Evolutionary conservation across 2,888 invertebrate species (phyloP), one percentile per base, ranked within the genome.

Genomic region (Nezara viridula): DNA sequence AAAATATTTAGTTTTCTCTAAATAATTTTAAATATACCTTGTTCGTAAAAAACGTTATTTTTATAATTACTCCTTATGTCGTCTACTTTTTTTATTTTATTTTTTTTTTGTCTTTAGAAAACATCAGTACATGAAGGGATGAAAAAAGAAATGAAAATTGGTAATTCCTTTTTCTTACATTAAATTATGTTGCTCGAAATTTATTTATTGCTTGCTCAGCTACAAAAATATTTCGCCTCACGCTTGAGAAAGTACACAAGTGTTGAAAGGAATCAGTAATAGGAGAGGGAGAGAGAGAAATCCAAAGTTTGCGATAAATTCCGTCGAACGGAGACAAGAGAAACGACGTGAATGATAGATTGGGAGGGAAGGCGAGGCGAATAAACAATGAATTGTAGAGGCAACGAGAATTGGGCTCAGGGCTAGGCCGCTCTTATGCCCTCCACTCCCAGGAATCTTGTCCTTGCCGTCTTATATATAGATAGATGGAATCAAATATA

Each of bases 331-430:
- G 21, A 40, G 77, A 44, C 77, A 77, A 77, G 77, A 77, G 77
- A 77, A 77, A 37, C 40, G 77, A 44, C 24, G 77, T 77, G 77
- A 77, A 77, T 77, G 77, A 77, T 77, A 77, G 44, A 77, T 77
- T 77, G 77, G 77, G 44, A 77, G 77, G 77, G 12, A 77, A 44
- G 77, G 40, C 44, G 77, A 44, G 37, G 77, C 21, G 77, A 77
- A 77, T 77, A 40, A 77, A 77, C 77, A 77, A 77, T 77, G 77
- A 77, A 77, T 77, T 77, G 77, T 77, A 77, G 77, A 77, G 10
- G 37, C 44, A 77, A 37, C 44, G 77, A 44, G 44, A 77, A 77
- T 77, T 77, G 77, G 77, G 21, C 40, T 77, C 9, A 24, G 40
- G 44, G 44, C 40, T 77, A 21, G 40, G 21, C 19, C 5, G 40